Percentiles rank a stretch among this genome's conserved stretches.
Conservation (phyloP, 2,888 invertebrate species). For the Leptinotarsa tumamoca region DNA sequence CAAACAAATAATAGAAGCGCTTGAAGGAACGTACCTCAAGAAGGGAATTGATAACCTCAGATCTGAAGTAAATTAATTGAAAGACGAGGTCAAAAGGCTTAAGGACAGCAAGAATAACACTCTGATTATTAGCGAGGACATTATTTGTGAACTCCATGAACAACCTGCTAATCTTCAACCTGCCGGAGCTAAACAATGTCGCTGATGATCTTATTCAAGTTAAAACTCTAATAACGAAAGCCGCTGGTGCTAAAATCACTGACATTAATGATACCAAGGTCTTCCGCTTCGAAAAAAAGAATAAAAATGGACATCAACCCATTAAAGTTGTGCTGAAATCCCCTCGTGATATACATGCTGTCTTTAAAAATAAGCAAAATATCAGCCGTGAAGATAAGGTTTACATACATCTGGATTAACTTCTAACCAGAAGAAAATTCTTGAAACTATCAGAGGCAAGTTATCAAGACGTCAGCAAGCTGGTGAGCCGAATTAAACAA, state of each 20-base stretch:
- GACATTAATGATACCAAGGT: conserved; percentile 16
- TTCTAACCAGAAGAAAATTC: neutral
- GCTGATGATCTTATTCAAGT: conserved; percentile 22
- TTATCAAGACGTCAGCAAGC: conserved; percentile 12
- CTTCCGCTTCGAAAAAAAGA: conserved; percentile 1
- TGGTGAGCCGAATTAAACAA: conserved; percentile 2
- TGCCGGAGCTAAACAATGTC: neutral
- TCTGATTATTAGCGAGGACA: conserved; percentile 17
- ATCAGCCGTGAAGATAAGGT: conserved; percentile 1
- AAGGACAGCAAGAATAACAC: conserved; percentile 19
- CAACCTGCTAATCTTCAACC: conserved; percentile 23
- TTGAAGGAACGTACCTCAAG: conserved; percentile 7
- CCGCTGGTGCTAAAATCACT: conserved; percentile 8
- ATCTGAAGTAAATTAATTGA: conserved; percentile 22
- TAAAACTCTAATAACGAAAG: conserved; percentile 11
- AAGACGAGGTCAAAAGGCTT: conserved; percentile 16
- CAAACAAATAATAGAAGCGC: conserved; percentile 15
- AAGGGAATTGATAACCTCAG: conserved; percentile 21
- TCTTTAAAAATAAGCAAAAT: conserved; percentile 14
- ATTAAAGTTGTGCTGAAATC: conserved; percentile 5
- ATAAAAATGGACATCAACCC: conserved; percentile 14
- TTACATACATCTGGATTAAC: conserved; percentile 2
- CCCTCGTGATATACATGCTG: conserved; percentile 9
- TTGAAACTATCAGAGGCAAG: conserved; percentile 16
- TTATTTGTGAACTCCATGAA: conserved; percentile 20